These are phyloP conservation scores for Phoxinus dragarum DNA, from an alignment of 2,797 vertebrate species.

Conservation along the genomic window DNA sequence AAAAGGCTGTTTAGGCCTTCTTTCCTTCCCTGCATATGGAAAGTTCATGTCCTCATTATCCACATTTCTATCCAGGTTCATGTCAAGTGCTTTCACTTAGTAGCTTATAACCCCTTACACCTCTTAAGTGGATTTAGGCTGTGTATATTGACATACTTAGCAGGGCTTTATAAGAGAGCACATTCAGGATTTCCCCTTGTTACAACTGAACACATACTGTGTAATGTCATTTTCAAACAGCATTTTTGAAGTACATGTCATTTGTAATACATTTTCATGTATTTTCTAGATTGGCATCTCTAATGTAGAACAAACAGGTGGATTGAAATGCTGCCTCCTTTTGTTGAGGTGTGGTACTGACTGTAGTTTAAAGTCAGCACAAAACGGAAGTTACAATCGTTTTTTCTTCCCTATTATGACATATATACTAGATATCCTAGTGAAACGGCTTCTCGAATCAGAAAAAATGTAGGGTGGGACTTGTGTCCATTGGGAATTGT, in stretches of 20 bases:
- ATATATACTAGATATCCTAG: not conserved
- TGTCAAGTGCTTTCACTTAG: constrained; percentile 29
- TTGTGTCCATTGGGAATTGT: not conserved
- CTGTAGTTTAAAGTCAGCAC: not conserved
- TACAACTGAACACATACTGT: not conserved
- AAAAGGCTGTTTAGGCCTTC: not conserved
- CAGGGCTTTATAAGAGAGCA: constrained; percentile 21
- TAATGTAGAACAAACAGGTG: not conserved
- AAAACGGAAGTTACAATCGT: not conserved
- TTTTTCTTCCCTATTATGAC: not conserved
- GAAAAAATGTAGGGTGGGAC: not conserved
- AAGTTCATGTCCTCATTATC: constrained; percentile 31
- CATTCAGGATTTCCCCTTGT: constrained; percentile 36
- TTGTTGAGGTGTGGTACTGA: not conserved
- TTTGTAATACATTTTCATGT: not conserved
- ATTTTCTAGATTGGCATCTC: not conserved
- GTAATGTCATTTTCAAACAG: not conserved
- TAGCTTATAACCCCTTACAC: constrained; percentile 44
- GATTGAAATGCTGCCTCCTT: not conserved
- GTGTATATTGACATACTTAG: constrained; percentile 45
- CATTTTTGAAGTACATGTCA: not conserved
- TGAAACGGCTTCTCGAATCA: not conserved
- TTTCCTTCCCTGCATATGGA: constrained; percentile 17
- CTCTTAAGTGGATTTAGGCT: constrained; percentile 46
- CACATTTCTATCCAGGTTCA: constrained; percentile 31